Conservation (phyloP, 2,113 vertebrate species). For the Saccopteryx bilineata region DNA sequence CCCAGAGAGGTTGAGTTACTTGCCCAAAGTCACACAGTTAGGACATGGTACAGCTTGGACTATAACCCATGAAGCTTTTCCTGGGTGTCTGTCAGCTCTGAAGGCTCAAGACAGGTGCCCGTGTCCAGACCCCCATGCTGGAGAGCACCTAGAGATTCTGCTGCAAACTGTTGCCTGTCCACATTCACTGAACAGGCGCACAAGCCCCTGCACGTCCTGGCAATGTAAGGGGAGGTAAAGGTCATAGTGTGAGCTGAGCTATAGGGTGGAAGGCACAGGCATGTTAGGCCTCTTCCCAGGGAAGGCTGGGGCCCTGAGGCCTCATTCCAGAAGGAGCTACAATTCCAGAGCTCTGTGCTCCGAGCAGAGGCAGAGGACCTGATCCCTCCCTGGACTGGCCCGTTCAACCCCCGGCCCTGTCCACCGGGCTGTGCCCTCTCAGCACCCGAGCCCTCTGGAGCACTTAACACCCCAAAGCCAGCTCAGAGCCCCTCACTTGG, state of each 20-base stretch:
- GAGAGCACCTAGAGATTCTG: background rate
- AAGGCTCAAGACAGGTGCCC: background rate
- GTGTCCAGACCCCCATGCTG: fast-evolving
- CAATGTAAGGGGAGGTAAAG: no score
- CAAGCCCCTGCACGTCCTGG: background rate
- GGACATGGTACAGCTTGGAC: background rate
- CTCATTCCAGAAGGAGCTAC: background rate
- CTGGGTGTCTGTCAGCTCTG: background rate
- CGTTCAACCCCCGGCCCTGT: background rate
- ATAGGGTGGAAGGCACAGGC: no score
- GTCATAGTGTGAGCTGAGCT: background rate
- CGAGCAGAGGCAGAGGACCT: background rate
- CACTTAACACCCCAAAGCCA: background rate
- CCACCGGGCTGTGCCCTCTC: background rate
- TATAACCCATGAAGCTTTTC: background rate
- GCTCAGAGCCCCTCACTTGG: background rate
- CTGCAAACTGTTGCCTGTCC: background rate
- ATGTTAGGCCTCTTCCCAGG: background rate
- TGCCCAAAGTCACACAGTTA: background rate
- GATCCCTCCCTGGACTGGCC: background rate
- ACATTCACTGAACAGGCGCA: background rate
- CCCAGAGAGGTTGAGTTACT: background rate
- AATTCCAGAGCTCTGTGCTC: background rate
- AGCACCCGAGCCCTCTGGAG: background rate
- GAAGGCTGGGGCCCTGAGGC: background rate